Conservation (phyloP, 2,113 vertebrate genomes). For the Sterna hirundo region DNA sequence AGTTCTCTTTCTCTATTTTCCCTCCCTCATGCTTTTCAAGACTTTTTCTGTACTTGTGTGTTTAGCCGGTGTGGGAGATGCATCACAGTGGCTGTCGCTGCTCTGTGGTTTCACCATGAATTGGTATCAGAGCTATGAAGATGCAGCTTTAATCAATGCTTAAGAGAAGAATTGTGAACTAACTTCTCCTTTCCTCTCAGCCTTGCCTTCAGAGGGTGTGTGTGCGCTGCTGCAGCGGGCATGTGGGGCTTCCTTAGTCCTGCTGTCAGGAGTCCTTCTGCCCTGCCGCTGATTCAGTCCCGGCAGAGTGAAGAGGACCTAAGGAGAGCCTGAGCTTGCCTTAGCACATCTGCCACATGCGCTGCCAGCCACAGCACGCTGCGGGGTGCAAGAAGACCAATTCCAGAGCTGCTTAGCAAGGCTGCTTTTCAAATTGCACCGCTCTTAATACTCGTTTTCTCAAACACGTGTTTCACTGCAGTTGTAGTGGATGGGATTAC, state of each 20-base stretch:
- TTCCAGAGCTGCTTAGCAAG: not conserved
- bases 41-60: not conserved
- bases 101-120: not conserved
- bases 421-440: not conserved
- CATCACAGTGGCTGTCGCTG: not conserved
- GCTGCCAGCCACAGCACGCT: not conserved
- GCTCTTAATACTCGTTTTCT: not conserved
- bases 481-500: not conserved
- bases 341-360: not conserved
- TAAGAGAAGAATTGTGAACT: not conserved
- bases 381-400: not conserved
- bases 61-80: not conserved
- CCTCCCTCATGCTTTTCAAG: not conserved
- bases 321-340: not conserved
- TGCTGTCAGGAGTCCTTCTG: not conserved
- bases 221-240: not conserved
- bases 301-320: not conserved
- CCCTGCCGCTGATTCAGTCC: not conserved
- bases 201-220: not conserved
- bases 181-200: not conserved
- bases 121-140: not conserved
- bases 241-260: not conserved
- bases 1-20: not conserved
- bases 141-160: not conserved
- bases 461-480: not conserved